Evolutionary conservation across 2,888 invertebrate genomes (phyloP).

Genomic region (Brenthis daphne): DNA sequence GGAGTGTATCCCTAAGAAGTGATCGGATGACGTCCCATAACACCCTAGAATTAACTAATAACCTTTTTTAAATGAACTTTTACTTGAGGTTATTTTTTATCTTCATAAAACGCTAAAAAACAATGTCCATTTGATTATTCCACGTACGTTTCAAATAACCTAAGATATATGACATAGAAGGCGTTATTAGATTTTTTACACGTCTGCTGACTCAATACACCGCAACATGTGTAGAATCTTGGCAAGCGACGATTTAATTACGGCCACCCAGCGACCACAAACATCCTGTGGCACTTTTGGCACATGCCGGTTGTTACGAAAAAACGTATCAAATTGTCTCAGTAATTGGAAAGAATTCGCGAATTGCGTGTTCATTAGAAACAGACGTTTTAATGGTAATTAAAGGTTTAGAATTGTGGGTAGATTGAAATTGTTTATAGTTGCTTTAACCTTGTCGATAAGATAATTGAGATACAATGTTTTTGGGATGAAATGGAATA

Average conservation of each 20-base stretch:
- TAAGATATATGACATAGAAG: too few relatives aligned
- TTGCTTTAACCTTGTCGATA: too few relatives aligned
- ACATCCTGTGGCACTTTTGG: constrained; percentile 42
- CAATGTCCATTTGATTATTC: not conserved
- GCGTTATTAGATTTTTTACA: constrained; percentile 9
- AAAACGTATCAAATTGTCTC: constrained; percentile 39
- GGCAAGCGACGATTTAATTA: constrained; percentile 45
- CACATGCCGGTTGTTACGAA: constrained; percentile 36
- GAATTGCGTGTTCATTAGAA: constrained; percentile 27
- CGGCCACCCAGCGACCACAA: constrained; percentile 38
- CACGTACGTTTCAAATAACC: not conserved
- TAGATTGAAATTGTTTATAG: constrained; percentile 10
- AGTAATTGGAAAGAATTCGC: constrained; percentile 41
- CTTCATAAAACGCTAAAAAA: not conserved
- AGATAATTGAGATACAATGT: too few relatives aligned
- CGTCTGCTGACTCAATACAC: constrained; percentile 19
- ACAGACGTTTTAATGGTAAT: constrained; percentile 12
- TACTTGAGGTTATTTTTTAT: too few relatives aligned
- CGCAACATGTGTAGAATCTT: constrained; percentile 34
- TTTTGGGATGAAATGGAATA: too few relatives aligned
- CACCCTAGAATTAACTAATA: too few relatives aligned
- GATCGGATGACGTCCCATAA: too few relatives aligned
- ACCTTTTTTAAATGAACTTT: too few relatives aligned
- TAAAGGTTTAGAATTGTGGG: constrained; percentile 2
- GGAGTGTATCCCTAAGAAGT: too few relatives aligned